Conservation (phyloP, 2,113 vertebrate species). For the Athene cunicularia region DNA sequence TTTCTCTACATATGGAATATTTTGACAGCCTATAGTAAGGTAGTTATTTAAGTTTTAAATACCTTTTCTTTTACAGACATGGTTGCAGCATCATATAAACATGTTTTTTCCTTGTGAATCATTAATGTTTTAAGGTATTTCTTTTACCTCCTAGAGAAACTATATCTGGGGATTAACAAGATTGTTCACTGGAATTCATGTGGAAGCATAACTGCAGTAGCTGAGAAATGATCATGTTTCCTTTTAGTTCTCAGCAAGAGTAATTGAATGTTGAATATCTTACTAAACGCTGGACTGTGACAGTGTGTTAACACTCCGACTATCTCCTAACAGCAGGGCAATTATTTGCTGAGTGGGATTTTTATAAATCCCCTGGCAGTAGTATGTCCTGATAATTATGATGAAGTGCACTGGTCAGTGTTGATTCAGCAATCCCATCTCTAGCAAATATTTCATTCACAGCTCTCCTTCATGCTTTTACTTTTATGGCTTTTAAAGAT, state of each 20-base stretch:
- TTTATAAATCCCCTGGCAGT: slow-evolving; percentile 85
- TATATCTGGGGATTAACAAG: slow-evolving; percentile 40
- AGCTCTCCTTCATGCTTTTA: slow-evolving; percentile 73
- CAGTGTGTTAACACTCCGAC: slow-evolving; percentile 79
- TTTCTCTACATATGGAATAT: not conserved
- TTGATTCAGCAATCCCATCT: slow-evolving; percentile 86
- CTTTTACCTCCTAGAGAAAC: slow-evolving; percentile 8
- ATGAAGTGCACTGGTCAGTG: slow-evolving; percentile 90
- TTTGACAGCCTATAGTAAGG: not conserved
- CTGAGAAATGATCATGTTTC: slow-evolving; percentile 78
- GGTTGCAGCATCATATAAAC: not conserved
- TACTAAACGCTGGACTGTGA: slow-evolving; percentile 79
- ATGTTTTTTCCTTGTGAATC: not conserved
- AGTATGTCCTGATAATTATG: slow-evolving; percentile 88
- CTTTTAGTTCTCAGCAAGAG: slow-evolving; percentile 77
- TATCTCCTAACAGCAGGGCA: slow-evolving; percentile 82
- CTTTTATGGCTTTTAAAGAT: slow-evolving; percentile 66
- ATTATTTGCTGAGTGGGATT: slow-evolving; percentile 85
- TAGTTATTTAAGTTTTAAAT: not conserved
- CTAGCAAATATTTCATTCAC: slow-evolving; percentile 78
- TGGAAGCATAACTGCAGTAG: slow-evolving; percentile 54
- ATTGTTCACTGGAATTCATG: slow-evolving; percentile 57
- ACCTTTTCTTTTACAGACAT: not conserved
- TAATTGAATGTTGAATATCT: slow-evolving; percentile 82
- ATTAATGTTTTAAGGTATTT: slow-evolving; percentile 10